Evolutionary conservation across 2,797 vertebrate genomes (phyloP).

Genomic region (Acipenser oxyrinchus): DNA sequence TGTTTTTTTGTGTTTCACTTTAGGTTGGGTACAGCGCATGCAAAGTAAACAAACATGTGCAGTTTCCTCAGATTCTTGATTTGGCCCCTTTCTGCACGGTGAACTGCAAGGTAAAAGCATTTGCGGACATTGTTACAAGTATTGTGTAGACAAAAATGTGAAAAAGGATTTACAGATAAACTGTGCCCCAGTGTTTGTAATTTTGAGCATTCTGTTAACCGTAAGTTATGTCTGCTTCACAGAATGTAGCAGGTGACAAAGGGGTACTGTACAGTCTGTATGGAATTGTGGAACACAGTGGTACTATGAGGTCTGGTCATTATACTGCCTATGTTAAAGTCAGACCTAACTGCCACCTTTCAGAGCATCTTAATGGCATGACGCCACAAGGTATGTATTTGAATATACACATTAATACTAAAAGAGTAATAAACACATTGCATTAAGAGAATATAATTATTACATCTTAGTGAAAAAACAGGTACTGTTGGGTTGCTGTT

Average conservation of each 20-base stretch:
- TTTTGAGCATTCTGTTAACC: neutral
- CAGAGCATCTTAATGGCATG: slow-evolving; percentile 48
- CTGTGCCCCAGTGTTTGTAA: neutral
- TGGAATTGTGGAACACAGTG: slow-evolving; percentile 90
- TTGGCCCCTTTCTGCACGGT: slow-evolving; percentile 83
- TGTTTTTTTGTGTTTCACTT: slow-evolving; percentile 17
- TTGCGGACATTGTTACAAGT: neutral
- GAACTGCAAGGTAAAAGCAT: slow-evolving; percentile 80
- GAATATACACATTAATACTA: no score
- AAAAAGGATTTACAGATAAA: neutral
- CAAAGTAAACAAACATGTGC: slow-evolving; percentile 86
- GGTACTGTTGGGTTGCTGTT: no score
- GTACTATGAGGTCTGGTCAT: slow-evolving; percentile 93
- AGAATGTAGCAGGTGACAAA: slow-evolving; percentile 65
- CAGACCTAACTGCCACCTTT: slow-evolving; percentile 49
- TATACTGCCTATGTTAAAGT: slow-evolving; percentile 90
- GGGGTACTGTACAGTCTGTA: slow-evolving; percentile 85
- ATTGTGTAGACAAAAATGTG: slow-evolving; percentile 3
- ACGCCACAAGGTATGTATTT: slow-evolving; percentile 50
- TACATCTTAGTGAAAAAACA: no score
- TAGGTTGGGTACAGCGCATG: slow-evolving; percentile 83
- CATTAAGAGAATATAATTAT: no score
- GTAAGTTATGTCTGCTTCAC: slow-evolving; percentile 17
- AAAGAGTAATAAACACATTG: no score
- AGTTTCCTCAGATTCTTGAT: slow-evolving; percentile 85